Evolutionary conservation across 2,797 vertebrate genomes (phyloP).

Genomic region (Tinamus major): DNA sequence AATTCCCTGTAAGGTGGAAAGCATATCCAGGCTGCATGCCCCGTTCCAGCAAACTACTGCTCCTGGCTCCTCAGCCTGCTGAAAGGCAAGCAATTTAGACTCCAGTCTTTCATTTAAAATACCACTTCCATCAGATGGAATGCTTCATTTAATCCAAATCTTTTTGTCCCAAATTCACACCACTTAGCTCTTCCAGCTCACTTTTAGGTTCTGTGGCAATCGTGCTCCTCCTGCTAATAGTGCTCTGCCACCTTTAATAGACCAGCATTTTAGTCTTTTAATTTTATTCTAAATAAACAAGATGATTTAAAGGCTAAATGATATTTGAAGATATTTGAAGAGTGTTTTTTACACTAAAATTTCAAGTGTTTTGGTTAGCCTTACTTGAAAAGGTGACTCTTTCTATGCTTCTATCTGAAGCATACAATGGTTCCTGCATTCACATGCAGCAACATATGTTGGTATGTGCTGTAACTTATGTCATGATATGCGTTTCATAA

Average conservation of each 20-base stretch:
- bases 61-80: no score
- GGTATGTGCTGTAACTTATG: neutral
- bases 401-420: neutral
- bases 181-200: neutral
- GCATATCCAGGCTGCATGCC: no score
- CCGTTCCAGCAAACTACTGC: no score
- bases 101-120: no score
- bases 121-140: no score
- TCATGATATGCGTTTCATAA: neutral
- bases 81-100: no score
- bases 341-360: neutral
- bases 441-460: neutral
- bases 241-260: neutral
- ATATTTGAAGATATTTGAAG: neutral
- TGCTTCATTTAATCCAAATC: no score
- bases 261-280: neutral
- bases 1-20: no score
- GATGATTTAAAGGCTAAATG: neutral
- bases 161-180: no score
- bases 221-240: no score
- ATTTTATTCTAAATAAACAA: neutral
- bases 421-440: neutral
- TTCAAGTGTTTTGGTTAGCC: neutral
- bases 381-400: neutral
- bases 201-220: neutral